Evolutionary conservation across 2,888 invertebrate genomes (phyloP), one percentile per base, ranked within the genome.

Genomic region (Drosophila formosana): DNA sequence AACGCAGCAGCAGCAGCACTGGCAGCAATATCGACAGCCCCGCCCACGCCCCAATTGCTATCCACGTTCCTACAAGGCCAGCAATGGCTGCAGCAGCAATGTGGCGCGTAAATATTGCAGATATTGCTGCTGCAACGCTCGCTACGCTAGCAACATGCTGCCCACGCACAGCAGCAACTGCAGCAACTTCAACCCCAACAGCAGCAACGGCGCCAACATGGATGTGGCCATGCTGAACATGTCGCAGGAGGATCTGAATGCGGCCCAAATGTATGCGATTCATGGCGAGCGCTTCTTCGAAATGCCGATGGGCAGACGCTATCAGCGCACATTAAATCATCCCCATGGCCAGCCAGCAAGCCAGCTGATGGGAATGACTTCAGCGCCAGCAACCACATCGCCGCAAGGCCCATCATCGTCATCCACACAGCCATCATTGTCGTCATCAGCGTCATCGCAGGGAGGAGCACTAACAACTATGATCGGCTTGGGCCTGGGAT

Each of bases 281-380:
- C 41, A 80, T 25, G 78, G 80, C 7, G 77, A 78, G 11, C 41
- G 25, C 1, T 76, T 78, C 60, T 72, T 80, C 25, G 58, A 80
- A 9, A 78, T 78, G 77, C 71, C 80, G 2, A 52, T 72, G 60
- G 72, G 68, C 4, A 50, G 37, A n/a, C 34, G 58, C 0, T 80
- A 72, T 43, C 68, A 28, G 0, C 28, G 26, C 34, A 49, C 28
- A 8, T 5, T 61, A 8, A 30, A 50, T 50, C 13, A 52, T 4
- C 0, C 28, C 28, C 28, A 28, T 18, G 18, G 18, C 28, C 41
- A 23, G 7, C 25, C 32, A 23, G 3, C 32, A 37, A 18, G 18
- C 1, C 46, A 13, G 1, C 18, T 18, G 18, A 18, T 18, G 18
- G 18, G 18, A 18, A 18, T 18, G 18, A n/a, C n/a, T n/a, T n/a